Conservation (phyloP, 2,797 vertebrate genomes). For the Molossus alvarezi region DNA sequence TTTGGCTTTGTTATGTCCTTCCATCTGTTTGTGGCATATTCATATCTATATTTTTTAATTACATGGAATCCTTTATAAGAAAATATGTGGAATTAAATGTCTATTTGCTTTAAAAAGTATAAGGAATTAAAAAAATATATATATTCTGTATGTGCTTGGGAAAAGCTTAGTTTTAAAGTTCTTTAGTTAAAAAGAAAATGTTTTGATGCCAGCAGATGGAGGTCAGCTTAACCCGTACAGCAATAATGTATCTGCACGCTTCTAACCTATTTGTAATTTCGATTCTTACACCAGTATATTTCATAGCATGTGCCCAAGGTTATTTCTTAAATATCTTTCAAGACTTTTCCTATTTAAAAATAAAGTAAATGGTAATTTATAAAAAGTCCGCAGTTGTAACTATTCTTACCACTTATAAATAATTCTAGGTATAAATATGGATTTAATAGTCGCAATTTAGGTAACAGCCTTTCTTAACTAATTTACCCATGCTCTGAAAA, state of each 20-base stretch:
- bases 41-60: constrained; percentile 75
- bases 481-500: neutral
- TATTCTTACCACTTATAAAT: neutral
- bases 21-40: constrained; percentile 89
- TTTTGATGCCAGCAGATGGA: constrained; percentile 39
- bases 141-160: neutral
- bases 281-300: neutral
- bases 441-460: neutral
- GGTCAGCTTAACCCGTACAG: constrained; percentile 1
- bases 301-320: neutral
- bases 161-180: constrained; percentile 44
- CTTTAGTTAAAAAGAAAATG: neutral
- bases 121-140: neutral
- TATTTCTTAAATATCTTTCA: constrained; percentile 22
- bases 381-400: constrained; percentile 35
- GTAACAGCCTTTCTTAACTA: constrained; percentile 9
- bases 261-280: neutral
- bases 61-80: constrained; percentile 66
- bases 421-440: neutral
- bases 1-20: constrained; percentile 84
- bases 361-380: neutral
- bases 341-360: constrained; percentile 33
- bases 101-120: neutral
- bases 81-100: constrained; percentile 32
- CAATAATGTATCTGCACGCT: neutral